Conservation (phyloP, 2,113 vertebrate species). For the Thalassoma bifasciatum region DNA sequence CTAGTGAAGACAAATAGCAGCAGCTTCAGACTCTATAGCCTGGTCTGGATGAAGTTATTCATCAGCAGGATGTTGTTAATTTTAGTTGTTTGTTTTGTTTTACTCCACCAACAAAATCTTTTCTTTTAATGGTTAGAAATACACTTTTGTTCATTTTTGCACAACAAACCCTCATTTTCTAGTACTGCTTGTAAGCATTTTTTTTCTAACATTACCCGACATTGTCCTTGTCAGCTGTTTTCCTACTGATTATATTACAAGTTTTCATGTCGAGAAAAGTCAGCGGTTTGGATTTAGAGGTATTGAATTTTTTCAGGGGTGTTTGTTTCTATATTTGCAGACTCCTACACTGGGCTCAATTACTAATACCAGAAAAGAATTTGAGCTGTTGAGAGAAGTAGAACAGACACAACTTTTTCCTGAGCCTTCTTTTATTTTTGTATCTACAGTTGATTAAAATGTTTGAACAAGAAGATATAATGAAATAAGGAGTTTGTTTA, state of each 20-base stretch:
- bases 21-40: neutral
- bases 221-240: neutral
- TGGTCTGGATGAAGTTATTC: slow-evolving; percentile 12
- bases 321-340: neutral
- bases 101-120: neutral
- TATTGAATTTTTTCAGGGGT: neutral
- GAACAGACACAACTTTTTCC: neutral
- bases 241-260: slow-evolving; percentile 2
- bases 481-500: neutral
- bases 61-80: slow-evolving; percentile 14
- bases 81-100: slow-evolving; percentile 1
- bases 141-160: slow-evolving; percentile 9
- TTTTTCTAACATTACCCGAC: neutral
- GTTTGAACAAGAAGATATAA: neutral
- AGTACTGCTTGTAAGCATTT: neutral
- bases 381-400: neutral
- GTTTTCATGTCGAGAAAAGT: neutral
- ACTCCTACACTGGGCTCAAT: neutral
- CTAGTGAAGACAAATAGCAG: slow-evolving; percentile 31
- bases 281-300: neutral
- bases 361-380: neutral
- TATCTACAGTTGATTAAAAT: neutral
- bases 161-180: neutral
- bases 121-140: slow-evolving; percentile 1
- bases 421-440: neutral